Evolutionary conservation across 2,797 vertebrate genomes (phyloP).

Genomic region (Limosa lapponica): DNA sequence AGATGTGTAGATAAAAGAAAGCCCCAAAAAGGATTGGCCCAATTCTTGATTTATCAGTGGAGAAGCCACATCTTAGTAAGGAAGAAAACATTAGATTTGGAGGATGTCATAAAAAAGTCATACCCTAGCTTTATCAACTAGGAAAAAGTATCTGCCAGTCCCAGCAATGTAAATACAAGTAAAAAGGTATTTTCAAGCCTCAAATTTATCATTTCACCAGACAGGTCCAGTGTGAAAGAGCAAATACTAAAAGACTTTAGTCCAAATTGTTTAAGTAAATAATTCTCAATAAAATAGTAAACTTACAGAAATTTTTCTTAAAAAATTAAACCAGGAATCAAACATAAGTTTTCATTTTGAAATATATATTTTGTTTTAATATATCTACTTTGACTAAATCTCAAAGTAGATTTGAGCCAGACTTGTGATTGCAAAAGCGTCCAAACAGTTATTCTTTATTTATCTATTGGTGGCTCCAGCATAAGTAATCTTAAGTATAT

Average conservation of each 20-base stretch:
- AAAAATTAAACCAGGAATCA: background rate
- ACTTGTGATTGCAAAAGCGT: background rate
- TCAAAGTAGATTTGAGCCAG: background rate
- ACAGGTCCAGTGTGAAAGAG: background rate
- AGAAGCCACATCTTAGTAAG: background rate
- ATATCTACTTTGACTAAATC: background rate
- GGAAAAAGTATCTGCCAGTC: background rate
- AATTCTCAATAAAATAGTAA: background rate
- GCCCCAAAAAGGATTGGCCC: background rate
- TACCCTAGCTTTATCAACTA: background rate
- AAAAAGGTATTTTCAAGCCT: background rate
- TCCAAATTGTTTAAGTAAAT: background rate
- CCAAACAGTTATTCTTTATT: background rate
- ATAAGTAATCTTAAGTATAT: background rate
- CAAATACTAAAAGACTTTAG: background rate
- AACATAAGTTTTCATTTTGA: background rate
- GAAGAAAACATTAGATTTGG: background rate
- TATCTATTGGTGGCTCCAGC: background rate
- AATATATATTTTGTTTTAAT: background rate
- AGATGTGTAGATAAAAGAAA: background rate
- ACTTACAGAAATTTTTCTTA: background rate
- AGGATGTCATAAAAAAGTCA: background rate
- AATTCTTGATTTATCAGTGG: background rate
- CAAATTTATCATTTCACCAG: background rate
- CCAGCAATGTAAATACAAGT: background rate